phyloP scores from a whole-genome alignment of 2,888 invertebrate species.

The Nomada ruficornis region DNA sequence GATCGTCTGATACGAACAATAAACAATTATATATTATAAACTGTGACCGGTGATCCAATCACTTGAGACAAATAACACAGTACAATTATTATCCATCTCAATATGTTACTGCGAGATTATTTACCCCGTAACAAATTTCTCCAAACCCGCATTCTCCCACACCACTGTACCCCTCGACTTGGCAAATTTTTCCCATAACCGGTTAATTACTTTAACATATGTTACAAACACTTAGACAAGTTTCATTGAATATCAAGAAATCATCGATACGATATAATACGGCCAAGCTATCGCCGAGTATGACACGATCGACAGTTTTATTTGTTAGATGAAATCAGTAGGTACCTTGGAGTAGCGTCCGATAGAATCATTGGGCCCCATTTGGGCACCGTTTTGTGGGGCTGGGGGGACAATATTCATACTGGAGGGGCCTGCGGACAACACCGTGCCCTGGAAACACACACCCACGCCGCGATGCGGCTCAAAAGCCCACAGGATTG shows the following conservation, averaged over 20 bases:
- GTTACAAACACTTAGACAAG: constrained; percentile 39
- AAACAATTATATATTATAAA: constrained; percentile 19
- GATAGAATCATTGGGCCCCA: constrained; percentile 75
- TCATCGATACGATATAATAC: not conserved
- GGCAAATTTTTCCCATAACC: constrained; percentile 42
- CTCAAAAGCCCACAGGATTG: constrained; percentile 69
- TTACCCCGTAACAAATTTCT: not conserved
- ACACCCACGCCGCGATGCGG: constrained; percentile 73
- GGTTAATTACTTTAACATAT: constrained; percentile 42
- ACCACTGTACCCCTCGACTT: constrained; percentile 36
- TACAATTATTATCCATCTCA: not conserved
- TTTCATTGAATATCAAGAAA: constrained; percentile 3
- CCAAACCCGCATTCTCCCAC: constrained; percentile 28
- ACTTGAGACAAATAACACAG: not conserved
- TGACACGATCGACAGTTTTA: constrained; percentile 15
- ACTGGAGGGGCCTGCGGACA: constrained; percentile 75
- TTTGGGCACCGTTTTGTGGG: constrained; percentile 74
- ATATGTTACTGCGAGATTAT: not conserved
- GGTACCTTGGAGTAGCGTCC: constrained; percentile 76
- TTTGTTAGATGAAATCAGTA: constrained; percentile 69
- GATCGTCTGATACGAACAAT: not conserved
- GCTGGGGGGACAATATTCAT: constrained; percentile 76
- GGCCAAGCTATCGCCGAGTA: constrained; percentile 4
- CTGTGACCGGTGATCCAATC: not conserved
- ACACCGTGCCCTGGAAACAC: constrained; percentile 76